Evolutionary conservation across 2,113 vertebrate genomes (phyloP), one percentile per base, ranked within the genome.

Genomic region (Ammospiza nelsoni): DNA sequence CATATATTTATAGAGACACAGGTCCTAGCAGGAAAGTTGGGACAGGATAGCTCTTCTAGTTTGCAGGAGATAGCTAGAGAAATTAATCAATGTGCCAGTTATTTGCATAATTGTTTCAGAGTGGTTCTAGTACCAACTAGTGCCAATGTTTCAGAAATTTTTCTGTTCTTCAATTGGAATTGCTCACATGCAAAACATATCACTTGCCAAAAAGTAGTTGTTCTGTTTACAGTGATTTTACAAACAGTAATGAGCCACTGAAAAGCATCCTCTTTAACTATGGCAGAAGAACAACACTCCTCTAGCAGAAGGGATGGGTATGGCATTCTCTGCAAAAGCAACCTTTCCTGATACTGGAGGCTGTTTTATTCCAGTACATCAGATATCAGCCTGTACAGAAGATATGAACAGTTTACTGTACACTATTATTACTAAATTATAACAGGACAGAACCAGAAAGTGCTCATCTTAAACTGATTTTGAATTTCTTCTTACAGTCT

Each of bases 371-470:
- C 75, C 31, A 57, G 39, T 94, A 80, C 27, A 91, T 68, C 43
- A 95, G 92, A 88, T 95, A 96, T 6, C n/a, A 89, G 67, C 90
- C 93, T 73, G 49, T 94, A 94, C 87, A 94, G 67, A 92, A 96
- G 18, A 65, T 52, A 89, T 85, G 12, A 68, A 91, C 67, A 97
- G 93, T 98, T 98, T 97, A 97, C 94, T 97, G 91, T 95, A 97
- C 35, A 97, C 35, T 48, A 65, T 54, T 89, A 87, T 75, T 82
- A n/a, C 90, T 85, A 63, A 65, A 84, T 48, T 87, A 57, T 68
- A 96, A 85, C 86, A 94, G 86, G 88, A 92, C 71, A 91, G 83
- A 97, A 96, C 94, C 91, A 89, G 81, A 87, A 95, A 95, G 54
- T 58, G 62, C 54, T 28, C 54, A 81, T 89, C 65, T 93, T 76